Percentiles rank a stretch among this genome's conserved stretches.
These are phyloP conservation scores for Lerista edwardsae DNA, from an alignment of 2,797 vertebrate genomes.

Conservation along the genomic window DNA sequence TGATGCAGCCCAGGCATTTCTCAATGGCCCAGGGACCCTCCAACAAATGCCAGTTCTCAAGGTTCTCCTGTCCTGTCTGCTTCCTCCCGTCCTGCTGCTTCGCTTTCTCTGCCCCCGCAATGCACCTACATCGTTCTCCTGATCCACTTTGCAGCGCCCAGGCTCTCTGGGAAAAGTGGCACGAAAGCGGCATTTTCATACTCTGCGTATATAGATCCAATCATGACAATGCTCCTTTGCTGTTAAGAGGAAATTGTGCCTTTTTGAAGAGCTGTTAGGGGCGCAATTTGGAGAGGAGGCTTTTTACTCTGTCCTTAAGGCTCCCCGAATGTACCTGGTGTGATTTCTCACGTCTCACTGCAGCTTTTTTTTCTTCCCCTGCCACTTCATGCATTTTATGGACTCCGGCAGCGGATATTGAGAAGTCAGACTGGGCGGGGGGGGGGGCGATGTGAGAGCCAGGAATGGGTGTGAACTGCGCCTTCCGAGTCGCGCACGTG, in stretches of 20 bases:
- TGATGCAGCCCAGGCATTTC: background rate
- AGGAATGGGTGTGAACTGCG: constrained; percentile 1
- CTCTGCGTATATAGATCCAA: background rate
- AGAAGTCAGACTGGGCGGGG: background rate
- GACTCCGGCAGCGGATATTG: background rate
- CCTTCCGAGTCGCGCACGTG: background rate
- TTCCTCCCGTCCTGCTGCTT: background rate
- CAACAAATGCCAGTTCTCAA: background rate
- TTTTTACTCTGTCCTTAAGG: background rate
- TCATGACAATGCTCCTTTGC: background rate
- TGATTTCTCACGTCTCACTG: background rate
- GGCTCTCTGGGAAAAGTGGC: background rate
- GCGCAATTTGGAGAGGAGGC: background rate
- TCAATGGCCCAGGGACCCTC: too few relatives aligned
- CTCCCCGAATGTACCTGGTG: background rate
- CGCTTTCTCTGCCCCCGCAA: background rate
- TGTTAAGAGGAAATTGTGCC: background rate
- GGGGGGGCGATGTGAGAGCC: background rate
- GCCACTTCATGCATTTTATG: background rate
- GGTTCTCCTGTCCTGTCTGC: background rate
- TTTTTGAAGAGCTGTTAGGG: background rate
- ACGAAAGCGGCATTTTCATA: background rate
- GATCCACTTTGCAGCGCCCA: background rate
- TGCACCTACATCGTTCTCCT: background rate
- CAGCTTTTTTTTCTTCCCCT: background rate